Conservation (phyloP, 2,888 invertebrate species). For the Flabesymbios commensalis region DNA sequence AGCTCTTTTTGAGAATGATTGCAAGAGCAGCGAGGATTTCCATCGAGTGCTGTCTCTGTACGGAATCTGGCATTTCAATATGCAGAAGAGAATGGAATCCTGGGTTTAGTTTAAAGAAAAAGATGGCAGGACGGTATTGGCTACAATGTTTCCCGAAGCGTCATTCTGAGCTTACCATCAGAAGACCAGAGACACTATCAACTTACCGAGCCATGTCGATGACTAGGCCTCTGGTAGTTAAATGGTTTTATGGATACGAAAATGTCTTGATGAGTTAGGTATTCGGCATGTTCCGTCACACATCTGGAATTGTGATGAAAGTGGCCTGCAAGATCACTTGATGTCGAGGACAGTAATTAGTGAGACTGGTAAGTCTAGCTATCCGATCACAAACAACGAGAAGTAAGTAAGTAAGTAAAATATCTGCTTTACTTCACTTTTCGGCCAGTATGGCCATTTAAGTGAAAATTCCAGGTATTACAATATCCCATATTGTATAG, state of each 20-base stretch:
- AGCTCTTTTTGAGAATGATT: too few species aligned
- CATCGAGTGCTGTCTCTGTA: too few species aligned
- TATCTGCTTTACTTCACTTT: too few species aligned
- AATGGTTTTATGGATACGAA: not conserved
- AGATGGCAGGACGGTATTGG: not conserved
- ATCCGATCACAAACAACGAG: not conserved
- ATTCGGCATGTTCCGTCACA: not conserved
- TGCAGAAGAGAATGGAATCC: too few species aligned
- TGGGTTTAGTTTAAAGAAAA: not conserved
- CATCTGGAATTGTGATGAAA: not conserved
- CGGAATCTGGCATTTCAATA: too few species aligned
- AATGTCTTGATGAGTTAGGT: not conserved
- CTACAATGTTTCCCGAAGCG: not conserved
- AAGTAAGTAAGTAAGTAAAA: too few species aligned
- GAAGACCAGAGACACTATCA: not conserved
- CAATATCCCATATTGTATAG: too few species aligned
- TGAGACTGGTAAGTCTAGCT: not conserved
- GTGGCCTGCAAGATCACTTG: not conserved
- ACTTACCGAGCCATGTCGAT: not conserved
- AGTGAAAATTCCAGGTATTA: too few species aligned
- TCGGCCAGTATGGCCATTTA: too few species aligned
- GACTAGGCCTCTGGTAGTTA: not conserved
- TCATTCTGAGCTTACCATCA: not conserved
- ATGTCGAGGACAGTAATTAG: not conserved
- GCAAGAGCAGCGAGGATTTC: too few species aligned